These are phyloP conservation scores for Aegithalos caudatus DNA, from an alignment of 2,113 vertebrate species.

Conservation along the genomic window DNA sequence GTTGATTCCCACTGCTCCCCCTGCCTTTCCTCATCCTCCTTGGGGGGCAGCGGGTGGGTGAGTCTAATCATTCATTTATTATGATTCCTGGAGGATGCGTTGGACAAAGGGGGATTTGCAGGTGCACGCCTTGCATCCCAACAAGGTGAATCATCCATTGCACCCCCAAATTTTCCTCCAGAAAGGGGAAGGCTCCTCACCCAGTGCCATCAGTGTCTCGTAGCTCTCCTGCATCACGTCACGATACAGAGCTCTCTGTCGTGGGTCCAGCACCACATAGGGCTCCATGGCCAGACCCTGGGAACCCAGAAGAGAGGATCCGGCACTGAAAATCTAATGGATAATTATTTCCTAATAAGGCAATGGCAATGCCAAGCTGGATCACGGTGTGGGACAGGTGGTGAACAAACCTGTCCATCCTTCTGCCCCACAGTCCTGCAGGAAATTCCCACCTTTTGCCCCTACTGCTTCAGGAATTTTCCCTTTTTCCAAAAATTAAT, in stretches of 20 bases:
- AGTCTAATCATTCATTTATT: no score
- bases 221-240: conserved; percentile 25
- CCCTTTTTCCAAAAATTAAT: neutral
- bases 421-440: neutral
- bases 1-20: no score
- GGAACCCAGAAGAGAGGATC: neutral
- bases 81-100: no score
- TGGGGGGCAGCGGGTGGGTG: no score
- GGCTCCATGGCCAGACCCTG: neutral
- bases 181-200: neutral
- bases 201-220: neutral
- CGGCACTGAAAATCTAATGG: neutral
- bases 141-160: no score
- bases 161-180: fast-evolving
- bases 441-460: neutral
- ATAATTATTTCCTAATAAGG: neutral
- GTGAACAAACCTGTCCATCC: neutral
- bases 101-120: no score
- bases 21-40: no score
- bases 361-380: no score
- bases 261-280: neutral
- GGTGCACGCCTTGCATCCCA: no score
- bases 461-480: neutral
- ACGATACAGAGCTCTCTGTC: neutral
- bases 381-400: neutral